Evolutionary conservation across 1,140 invertebrate genomes (phyloP), one percentile per base, ranked within the genome.

Genomic region (Babylonia areolata): DNA sequence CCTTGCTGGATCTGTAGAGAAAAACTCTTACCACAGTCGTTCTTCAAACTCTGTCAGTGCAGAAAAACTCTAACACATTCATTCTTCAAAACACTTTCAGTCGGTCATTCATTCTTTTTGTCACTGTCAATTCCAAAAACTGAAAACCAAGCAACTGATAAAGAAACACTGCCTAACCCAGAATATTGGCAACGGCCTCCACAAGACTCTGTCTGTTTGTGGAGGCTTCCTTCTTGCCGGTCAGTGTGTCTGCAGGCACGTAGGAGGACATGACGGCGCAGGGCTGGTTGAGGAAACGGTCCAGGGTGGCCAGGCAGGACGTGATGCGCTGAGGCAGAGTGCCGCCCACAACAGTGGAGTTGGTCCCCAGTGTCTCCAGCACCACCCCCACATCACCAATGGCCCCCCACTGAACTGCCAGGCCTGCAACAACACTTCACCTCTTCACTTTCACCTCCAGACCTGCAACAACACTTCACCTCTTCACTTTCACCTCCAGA

Each of bases 321-420:
- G 95, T 92, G 94, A 99, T 98, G 78, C 97, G 95, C 94, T 99
- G 98, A 5, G 98, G 98, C 84, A 99, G 90, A 11, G 98, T 99
- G 82, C 98, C 98, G 85, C 97, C 97, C 83, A 99, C 96, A 83
- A 97, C 97, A 0, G 96, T 97, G n/a, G 99, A 97, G 92, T 98
- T 98, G 71, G 97, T 96, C 37, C 97, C 97, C 95, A 99, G 96
- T 51, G 96, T 97, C 87, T 99, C 97, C 86, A 97, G 92, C 82
- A 99, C 96, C 37, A 99, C 95, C 85, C 98, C 99, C 35, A 99
- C 99, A 94, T 99, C 98, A 87, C 98, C 98, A 91, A 99, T 97
- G 71, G 98, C 98, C 89, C 99, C 99, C 98, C 98, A 99, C 94
- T 99, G 98, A 88, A 99, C 97, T 39, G 98, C 97, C 31, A 98